Percentiles rank a stretch among this genome's conserved stretches.
phyloP scores from a whole-genome alignment of 2,113 vertebrate species.

The Alethe castanea region DNA sequence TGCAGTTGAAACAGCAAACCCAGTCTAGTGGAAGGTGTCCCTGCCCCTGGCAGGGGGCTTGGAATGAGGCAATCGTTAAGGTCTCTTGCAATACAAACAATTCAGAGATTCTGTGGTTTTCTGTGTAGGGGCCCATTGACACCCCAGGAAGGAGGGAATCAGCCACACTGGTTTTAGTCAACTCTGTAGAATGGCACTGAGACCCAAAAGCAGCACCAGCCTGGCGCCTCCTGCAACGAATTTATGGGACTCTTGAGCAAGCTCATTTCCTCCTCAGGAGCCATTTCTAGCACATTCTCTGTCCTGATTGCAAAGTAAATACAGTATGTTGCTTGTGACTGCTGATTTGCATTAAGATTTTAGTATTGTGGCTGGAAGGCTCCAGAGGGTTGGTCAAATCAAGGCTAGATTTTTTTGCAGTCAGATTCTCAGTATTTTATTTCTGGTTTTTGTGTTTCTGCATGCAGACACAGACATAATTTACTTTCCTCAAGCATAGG shows the following conservation, averaged over 20 bases:
- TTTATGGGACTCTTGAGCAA: neutral
- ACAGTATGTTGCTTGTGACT: neutral
- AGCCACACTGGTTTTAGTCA: fast-evolving
- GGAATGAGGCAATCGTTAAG: neutral
- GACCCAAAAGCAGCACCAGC: neutral
- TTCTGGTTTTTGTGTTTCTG: neutral
- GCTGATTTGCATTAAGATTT: neutral
- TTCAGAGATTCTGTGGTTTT: neutral
- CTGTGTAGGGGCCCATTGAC: neutral
- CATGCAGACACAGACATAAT: neutral
- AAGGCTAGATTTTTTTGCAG: neutral
- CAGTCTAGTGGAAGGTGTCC: neutral
- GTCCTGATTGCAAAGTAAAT: neutral
- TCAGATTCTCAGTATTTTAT: neutral
- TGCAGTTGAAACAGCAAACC: neutral
- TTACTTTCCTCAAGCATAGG: neutral
- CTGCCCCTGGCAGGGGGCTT: neutral
- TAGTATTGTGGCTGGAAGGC: neutral
- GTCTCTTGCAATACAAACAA: neutral
- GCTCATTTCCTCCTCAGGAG: neutral
- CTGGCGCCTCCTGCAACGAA: neutral
- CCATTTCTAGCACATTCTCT: neutral
- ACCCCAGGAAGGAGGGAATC: neutral
- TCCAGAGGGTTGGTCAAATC: neutral
- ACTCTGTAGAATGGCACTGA: neutral